Conservation (phyloP, 2,113 vertebrate species). For the Prietella phreatophila region DNA sequence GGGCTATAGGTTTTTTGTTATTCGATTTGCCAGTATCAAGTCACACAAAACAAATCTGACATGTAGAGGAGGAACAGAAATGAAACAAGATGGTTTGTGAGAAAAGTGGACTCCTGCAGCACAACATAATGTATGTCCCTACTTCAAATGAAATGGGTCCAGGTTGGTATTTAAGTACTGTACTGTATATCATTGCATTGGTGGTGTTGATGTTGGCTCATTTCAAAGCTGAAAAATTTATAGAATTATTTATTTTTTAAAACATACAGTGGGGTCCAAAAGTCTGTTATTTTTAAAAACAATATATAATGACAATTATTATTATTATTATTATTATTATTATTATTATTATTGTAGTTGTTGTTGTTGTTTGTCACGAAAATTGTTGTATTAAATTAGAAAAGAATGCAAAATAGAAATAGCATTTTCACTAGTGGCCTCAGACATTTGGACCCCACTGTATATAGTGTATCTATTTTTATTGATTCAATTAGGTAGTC, state of each 20-base stretch:
- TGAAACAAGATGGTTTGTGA: not conserved
- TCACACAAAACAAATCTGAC: conserved; percentile 24
- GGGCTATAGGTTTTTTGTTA: conserved; percentile 19
- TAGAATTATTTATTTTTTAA: not conserved
- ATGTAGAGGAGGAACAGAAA: not conserved
- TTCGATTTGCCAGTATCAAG: conserved; percentile 17
- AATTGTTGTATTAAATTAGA: not conserved
- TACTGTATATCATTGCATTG: not conserved
- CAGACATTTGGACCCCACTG: not conserved
- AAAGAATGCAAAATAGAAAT: not conserved
- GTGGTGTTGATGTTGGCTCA: not conserved
- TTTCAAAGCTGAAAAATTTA: not conserved
- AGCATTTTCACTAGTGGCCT: not conserved
- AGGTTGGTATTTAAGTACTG: not conserved
- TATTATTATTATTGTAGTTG: no score
- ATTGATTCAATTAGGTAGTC: not conserved
- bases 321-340: no score
- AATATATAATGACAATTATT: no score
- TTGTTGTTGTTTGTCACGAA: not conserved
- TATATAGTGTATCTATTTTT: not conserved
- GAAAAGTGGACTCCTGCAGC: not conserved
- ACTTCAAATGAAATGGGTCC: not conserved
- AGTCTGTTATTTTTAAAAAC: not conserved
- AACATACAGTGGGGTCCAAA: not conserved
- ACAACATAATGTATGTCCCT: not conserved